Evolutionary conservation across 2,888 invertebrate genomes (phyloP).

Genomic region (Caenorhabditis parvicauda): DNA sequence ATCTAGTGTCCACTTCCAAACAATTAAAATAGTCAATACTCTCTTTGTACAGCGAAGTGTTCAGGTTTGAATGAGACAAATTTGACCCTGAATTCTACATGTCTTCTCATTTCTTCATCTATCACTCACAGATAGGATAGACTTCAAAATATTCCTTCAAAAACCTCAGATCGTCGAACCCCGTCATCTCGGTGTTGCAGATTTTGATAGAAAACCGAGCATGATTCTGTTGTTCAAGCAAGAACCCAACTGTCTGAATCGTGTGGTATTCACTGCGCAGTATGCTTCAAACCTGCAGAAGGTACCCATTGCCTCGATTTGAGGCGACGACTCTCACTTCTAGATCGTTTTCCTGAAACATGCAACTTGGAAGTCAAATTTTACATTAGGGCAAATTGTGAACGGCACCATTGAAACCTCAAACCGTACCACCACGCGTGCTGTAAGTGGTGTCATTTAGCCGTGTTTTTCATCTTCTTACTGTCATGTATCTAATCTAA

Average conservation of each 20-base stretch:
- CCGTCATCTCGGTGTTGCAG: constrained; percentile 16
- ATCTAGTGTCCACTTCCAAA: constrained; percentile 9
- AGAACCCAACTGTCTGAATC: constrained; percentile 16
- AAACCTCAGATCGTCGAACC: constrained; percentile 6
- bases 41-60: constrained; percentile 26
- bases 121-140: background rate
- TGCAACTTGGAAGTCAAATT: too few relatives aligned
- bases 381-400: too few relatives aligned
- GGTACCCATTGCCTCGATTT: constrained; percentile 16
- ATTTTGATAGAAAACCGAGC: constrained; percentile 7
- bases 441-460: too few relatives aligned
- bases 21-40: constrained; percentile 42
- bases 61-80: background rate
- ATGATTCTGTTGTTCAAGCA: constrained; percentile 9
- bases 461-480: too few relatives aligned
- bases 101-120: background rate
- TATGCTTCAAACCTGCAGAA: constrained; percentile 11
- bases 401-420: too few relatives aligned
- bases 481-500: too few relatives aligned
- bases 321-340: constrained; percentile 30
- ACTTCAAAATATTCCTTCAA: background rate
- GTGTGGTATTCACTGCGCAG: background rate
- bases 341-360: constrained; percentile 2
- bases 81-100: background rate
- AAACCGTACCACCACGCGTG: too few relatives aligned